Evolutionary conservation across 1,140 invertebrate genomes (phyloP).

Genomic region (Drosophila mauritiana): DNA sequence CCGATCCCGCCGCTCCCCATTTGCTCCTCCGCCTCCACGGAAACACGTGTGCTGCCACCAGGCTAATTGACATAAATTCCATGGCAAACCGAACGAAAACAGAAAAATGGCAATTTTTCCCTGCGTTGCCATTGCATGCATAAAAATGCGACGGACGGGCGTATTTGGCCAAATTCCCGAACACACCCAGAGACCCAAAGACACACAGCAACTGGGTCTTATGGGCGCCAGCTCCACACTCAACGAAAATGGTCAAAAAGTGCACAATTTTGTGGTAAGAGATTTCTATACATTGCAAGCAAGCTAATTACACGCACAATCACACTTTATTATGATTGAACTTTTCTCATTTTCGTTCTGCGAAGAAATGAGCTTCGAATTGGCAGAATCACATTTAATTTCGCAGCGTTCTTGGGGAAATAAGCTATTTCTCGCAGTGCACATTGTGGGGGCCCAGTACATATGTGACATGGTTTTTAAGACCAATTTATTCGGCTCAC

Average conservation of each 20-base stretch:
- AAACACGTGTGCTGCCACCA: slow-evolving; percentile 59
- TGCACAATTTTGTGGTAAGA: not conserved
- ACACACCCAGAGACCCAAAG: slow-evolving; percentile 52
- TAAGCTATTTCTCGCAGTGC: slow-evolving; percentile 10
- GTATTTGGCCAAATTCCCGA: slow-evolving; percentile 65
- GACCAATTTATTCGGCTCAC: slow-evolving; percentile 71
- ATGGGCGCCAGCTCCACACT: slow-evolving; percentile 35
- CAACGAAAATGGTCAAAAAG: not conserved
- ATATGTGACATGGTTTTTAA: slow-evolving; percentile 78
- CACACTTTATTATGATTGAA: not conserved
- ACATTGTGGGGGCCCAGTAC: slow-evolving; percentile 41
- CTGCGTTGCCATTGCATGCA: slow-evolving; percentile 54
- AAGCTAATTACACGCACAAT: too few species aligned
- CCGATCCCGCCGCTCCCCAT: slow-evolving; percentile 18
- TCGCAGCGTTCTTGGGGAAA: not conserved
- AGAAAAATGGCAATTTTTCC: slow-evolving; percentile 38
- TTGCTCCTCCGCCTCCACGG: slow-evolving; percentile 4
- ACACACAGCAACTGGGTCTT: slow-evolving; percentile 26
- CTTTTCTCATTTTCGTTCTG: not conserved
- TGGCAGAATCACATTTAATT: too few species aligned
- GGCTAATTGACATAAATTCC: slow-evolving; percentile 79
- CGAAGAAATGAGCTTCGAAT: too few species aligned
- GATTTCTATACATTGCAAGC: not conserved
- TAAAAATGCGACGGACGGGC: slow-evolving; percentile 58
- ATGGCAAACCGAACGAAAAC: slow-evolving; percentile 65